Percentiles rank a stretch among this genome's conserved stretches.
phyloP scores from a whole-genome alignment of 2,113 vertebrate genomes.

The Elachura formosa region DNA sequence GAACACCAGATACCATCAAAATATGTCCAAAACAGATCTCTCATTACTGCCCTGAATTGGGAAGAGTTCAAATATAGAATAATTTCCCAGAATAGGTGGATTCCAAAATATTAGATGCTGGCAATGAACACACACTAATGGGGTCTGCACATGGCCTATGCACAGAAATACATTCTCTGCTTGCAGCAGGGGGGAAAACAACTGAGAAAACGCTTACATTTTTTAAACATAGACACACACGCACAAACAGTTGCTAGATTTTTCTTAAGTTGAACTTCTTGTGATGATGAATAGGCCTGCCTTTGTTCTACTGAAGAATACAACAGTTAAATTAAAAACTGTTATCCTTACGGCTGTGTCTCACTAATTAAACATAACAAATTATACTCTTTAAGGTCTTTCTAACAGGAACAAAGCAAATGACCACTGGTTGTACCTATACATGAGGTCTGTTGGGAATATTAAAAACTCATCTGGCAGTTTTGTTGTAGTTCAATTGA shows the following conservation, averaged over 20 bases:
- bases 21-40: neutral
- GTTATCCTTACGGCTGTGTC: neutral
- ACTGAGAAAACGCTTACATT: neutral
- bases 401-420: neutral
- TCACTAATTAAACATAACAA: neutral
- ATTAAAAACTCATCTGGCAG: neutral
- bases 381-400: neutral
- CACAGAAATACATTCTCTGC: neutral
- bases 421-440: neutral
- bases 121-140: neutral
- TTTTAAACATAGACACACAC: accelerated
- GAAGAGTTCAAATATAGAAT: neutral
- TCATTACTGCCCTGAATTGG: neutral
- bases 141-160: neutral
- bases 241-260: neutral
- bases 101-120: neutral
- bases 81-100: neutral
- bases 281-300: neutral
- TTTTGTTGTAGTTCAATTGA: neutral
- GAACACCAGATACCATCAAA: neutral
- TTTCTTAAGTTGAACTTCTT: neutral
- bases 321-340: neutral
- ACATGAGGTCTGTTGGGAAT: neutral
- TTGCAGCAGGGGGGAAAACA: accelerated
- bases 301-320: neutral